Conservation (phyloP, 1,140 invertebrate species). For the Eulimnadia texana region DNA sequence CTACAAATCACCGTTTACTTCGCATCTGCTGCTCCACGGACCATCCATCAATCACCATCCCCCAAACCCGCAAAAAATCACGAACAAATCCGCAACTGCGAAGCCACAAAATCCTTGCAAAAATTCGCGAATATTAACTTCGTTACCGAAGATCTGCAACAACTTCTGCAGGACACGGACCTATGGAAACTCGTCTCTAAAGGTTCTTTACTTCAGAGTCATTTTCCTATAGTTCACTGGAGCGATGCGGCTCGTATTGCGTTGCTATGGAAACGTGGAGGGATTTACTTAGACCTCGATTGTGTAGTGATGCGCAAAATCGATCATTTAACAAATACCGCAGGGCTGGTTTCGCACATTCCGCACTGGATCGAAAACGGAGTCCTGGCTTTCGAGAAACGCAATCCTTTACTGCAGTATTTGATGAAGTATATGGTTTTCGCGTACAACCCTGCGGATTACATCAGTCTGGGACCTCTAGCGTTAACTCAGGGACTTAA, state of each 20-base stretch:
- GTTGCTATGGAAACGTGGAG: constrained; percentile 6
- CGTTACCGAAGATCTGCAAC: neutral
- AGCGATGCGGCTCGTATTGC: constrained; percentile 9
- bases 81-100: neutral
- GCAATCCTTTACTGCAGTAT: constrained; percentile 1
- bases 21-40: constrained; percentile 4
- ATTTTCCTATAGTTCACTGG: constrained; percentile 3
- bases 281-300: constrained; percentile 10
- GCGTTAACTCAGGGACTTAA: neutral
- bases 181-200: neutral
- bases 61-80: neutral
- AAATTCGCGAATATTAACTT: neutral
- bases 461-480: neutral
- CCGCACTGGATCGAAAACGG: constrained; percentile 5
- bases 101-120: neutral
- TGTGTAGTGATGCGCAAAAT: neutral
- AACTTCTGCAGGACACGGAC: neutral
- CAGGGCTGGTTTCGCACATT: neutral
- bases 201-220: constrained; percentile 19
- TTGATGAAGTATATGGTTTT: constrained; percentile 9
- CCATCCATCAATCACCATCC: neutral
- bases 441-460: neutral
- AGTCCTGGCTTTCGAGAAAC: neutral
- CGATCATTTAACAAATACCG: constrained; percentile 1
- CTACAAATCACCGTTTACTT: constrained; percentile 37